These are phyloP conservation scores for Tachina grossa DNA, from an alignment of 2,888 invertebrate species.

Conservation along the genomic window DNA sequence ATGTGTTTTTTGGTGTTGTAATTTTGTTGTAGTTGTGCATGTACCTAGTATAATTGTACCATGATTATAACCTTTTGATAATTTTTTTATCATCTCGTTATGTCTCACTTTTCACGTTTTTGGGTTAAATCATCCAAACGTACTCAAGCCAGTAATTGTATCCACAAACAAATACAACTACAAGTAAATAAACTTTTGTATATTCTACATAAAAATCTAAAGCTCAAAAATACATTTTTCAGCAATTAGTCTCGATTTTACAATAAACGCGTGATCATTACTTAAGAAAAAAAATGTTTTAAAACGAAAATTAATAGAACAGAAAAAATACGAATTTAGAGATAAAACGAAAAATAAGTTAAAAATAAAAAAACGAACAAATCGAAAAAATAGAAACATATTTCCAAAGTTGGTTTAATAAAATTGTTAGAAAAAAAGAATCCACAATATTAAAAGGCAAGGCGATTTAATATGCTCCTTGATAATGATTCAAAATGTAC, in stretches of 20 bases:
- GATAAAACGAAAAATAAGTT: not conserved
- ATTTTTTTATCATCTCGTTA: too few relatives aligned
- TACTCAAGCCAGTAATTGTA: slow-evolving; percentile 41
- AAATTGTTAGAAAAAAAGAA: not conserved
- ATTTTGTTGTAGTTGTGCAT: too few relatives aligned
- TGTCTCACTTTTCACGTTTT: not conserved
- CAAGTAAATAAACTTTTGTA: slow-evolving; percentile 20
- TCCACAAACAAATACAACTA: slow-evolving; percentile 38
- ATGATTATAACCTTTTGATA: too few relatives aligned
- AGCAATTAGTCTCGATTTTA: slow-evolving; percentile 71
- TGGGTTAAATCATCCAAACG: slow-evolving; percentile 37
- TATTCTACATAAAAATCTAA: slow-evolving; percentile 51
- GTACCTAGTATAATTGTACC: too few relatives aligned
- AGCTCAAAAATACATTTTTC: slow-evolving; percentile 58
- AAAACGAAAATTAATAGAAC: slow-evolving; percentile 43
- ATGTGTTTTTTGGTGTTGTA: too few relatives aligned
- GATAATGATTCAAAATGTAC: too few relatives aligned
- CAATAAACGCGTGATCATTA: slow-evolving; percentile 68
- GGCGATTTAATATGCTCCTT: not conserved
- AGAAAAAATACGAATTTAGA: slow-evolving; percentile 46
- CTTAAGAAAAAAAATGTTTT: slow-evolving; percentile 54
- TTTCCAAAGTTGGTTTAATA: slow-evolving; percentile 3
- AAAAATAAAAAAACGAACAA: slow-evolving; percentile 2
- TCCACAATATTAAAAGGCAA: not conserved
- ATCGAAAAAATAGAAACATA: not conserved